Evolutionary conservation across 30 jellyfish, hydroid and myxozoan species (phyloP).

Genomic region (Hydractinia echinata): DNA sequence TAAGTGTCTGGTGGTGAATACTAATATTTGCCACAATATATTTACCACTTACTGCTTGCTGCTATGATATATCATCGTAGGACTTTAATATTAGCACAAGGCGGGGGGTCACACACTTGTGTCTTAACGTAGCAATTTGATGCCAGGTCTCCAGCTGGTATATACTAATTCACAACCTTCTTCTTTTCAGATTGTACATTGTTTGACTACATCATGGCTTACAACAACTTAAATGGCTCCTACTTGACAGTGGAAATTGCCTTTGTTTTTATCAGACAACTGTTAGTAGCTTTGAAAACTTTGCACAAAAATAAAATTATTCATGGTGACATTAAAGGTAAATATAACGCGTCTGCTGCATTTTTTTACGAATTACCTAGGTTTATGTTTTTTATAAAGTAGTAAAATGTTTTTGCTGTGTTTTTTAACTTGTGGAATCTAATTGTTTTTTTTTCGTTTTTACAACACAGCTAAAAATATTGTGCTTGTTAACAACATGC

Average conservation of each 20-base stretch:
- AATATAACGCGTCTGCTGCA: neutral
- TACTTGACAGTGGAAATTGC: slow-evolving; percentile 12
- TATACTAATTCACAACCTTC: neutral
- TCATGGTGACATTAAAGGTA: slow-evolving; percentile 11
- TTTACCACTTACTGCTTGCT: too few species aligned
- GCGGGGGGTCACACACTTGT: neutral
- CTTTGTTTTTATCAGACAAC: slow-evolving; percentile 41
- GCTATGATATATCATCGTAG: too few species aligned
- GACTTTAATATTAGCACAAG: too few species aligned
- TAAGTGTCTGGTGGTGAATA: too few species aligned
- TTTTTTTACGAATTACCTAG: too few species aligned
- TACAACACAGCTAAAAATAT: neutral
- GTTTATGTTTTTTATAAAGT: too few species aligned
- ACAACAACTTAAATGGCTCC: neutral
- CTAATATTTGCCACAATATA: too few species aligned
- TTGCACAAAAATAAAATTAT: neutral
- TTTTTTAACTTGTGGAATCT: too few species aligned
- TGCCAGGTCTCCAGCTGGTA: too few species aligned
- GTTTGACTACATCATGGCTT: neutral
- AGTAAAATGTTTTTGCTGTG: too few species aligned
- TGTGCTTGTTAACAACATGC: slow-evolving; percentile 7
- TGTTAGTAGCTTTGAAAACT: slow-evolving; percentile 27
- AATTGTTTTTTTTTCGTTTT: too few species aligned
- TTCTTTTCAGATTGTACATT: neutral
- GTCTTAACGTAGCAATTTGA: neutral